These are phyloP conservation scores for Candoia aspera DNA, from an alignment of 2,113 vertebrate genomes.

Conservation along the genomic window DNA sequence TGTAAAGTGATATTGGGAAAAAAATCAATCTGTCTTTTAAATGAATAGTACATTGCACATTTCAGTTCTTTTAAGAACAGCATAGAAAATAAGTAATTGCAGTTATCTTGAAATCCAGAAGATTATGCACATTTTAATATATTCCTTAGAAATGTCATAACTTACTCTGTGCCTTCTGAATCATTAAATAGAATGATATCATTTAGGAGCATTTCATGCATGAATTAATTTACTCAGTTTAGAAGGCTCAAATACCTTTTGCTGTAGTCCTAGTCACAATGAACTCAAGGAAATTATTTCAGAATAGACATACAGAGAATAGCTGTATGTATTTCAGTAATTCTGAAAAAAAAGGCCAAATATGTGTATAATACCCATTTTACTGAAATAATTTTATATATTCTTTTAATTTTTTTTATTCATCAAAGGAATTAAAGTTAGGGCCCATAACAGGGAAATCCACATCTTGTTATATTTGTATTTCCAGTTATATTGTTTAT, in stretches of 20 bases:
- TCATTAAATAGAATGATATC: not conserved
- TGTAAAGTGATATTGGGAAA: not conserved
- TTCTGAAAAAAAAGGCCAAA: not conserved
- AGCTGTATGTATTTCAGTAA: not conserved
- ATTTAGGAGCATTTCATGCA: not conserved
- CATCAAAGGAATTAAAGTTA: not conserved
- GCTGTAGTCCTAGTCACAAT: not conserved
- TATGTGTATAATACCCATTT: not conserved
- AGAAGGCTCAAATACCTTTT: not conserved
- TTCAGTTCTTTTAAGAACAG: not conserved
- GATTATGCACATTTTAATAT: not conserved
- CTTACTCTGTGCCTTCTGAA: not conserved
- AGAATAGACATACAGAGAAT: not conserved
- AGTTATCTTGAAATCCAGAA: not conserved
- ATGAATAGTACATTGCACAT: not conserved
- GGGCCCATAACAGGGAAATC: not conserved
- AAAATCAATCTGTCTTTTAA: not conserved
- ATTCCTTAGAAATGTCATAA: not conserved
- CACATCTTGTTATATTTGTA: conserved; percentile 26
- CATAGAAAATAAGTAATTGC: not conserved
- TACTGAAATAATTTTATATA: not conserved
- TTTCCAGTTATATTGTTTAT: conserved; percentile 34
- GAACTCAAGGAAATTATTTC: not conserved
- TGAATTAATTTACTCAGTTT: not conserved
- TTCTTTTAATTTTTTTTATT: not conserved